A percentile compares a stretch with the other conserved stretches of the same genome.
These are phyloP conservation scores for Euwallacea fornicatus DNA, from an alignment of 1,140 invertebrate genomes.

Conservation along the genomic window DNA sequence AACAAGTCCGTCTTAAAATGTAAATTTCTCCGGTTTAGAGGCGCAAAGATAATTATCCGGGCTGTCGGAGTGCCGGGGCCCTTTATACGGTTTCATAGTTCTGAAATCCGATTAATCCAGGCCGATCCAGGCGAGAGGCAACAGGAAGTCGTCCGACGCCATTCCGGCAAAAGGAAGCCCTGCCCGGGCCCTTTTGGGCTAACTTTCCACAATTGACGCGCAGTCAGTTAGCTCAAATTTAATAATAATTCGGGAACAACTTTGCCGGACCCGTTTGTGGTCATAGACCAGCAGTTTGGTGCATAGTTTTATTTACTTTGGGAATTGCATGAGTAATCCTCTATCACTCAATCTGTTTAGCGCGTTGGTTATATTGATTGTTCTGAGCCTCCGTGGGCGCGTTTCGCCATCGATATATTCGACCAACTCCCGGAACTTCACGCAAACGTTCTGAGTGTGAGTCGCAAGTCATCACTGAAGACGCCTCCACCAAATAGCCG, in stretches of 20 bases:
- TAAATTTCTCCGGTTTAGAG: slow-evolving; percentile 46
- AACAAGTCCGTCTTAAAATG: slow-evolving; percentile 45
- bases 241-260: slow-evolving; percentile 19
- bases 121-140: slow-evolving; percentile 29
- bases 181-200: slow-evolving; percentile 4
- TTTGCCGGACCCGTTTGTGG: background rate
- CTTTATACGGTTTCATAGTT: slow-evolving; percentile 49
- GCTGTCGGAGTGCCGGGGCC: slow-evolving; percentile 41
- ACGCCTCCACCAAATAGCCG: too few relatives aligned
- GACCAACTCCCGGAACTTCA: too few relatives aligned
- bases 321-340: too few relatives aligned
- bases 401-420: too few relatives aligned
- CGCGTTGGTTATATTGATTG: too few relatives aligned
- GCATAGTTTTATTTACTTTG: too few relatives aligned
- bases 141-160: slow-evolving; percentile 32
- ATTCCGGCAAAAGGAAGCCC: slow-evolving; percentile 27
- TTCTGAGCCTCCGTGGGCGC: too few relatives aligned
- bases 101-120: slow-evolving; percentile 50
- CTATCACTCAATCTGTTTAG: too few relatives aligned
- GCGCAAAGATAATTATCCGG: slow-evolving; percentile 48
- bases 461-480: too few relatives aligned
- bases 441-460: too few relatives aligned
- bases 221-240: slow-evolving; percentile 28
- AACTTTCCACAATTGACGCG: slow-evolving; percentile 25
- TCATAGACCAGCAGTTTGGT: background rate